phyloP scores from a whole-genome alignment of 2,797 vertebrate genomes.

The Agapornis canus region DNA sequence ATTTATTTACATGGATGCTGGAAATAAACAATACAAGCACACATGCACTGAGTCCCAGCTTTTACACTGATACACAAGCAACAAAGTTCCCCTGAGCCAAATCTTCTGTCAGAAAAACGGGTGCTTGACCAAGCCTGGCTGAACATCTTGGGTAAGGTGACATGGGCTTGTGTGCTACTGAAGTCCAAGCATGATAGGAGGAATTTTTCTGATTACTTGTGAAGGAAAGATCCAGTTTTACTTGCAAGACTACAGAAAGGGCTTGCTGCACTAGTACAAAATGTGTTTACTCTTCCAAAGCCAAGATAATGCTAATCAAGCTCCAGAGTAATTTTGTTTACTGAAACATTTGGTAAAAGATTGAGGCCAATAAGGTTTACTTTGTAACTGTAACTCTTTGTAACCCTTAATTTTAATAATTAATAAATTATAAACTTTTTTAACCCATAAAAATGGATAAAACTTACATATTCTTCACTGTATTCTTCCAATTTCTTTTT shows the following conservation, averaged over 20 bases:
- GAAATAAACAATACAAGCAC: neutral
- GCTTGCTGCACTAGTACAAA: neutral
- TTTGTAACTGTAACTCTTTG: neutral
- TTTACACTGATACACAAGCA: neutral
- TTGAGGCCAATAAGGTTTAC: neutral
- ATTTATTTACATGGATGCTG: neutral
- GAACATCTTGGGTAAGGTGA: neutral
- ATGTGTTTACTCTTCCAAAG: slow-evolving; percentile 35
- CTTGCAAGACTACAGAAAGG: neutral
- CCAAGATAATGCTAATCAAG: neutral
- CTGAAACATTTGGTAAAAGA: neutral
- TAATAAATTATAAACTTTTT: too few species aligned
- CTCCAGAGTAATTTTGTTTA: slow-evolving; percentile 31
- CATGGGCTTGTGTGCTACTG: neutral
- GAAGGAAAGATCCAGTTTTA: neutral
- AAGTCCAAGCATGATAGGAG: neutral
- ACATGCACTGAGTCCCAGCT: accelerated
- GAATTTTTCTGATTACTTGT: neutral
- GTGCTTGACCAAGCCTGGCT: neutral
- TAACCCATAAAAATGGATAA: neutral
- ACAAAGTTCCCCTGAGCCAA: neutral
- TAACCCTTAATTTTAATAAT: too few species aligned
- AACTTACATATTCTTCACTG: slow-evolving; percentile 92
- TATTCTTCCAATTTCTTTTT: slow-evolving; percentile 90
- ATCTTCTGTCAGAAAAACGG: neutral